Evolutionary conservation across 2,888 invertebrate genomes (phyloP), one percentile per base, ranked within the genome.

Genomic region (Oscheius sp.): DNA sequence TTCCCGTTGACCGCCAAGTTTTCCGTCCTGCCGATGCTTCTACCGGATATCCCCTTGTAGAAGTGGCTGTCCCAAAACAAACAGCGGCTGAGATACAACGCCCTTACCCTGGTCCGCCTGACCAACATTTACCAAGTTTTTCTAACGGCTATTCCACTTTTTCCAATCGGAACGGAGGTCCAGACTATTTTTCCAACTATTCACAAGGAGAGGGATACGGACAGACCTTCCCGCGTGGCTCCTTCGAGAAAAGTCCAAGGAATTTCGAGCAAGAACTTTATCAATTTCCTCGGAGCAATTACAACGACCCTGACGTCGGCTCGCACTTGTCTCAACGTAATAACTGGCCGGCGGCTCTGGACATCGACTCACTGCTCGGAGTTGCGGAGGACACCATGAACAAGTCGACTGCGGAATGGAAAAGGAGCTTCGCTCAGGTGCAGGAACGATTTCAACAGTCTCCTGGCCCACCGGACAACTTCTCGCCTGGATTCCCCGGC

Each of bases 361-460:
- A 74, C 50, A 57, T 55, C 51, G 68, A 66, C 60, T 66, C 74
- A 32, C 29, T 70, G 13, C 32, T 70, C 5, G 21, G 21, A 21
- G 57, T 13, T 29, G 59, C 13, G 7, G 84, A 82, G 75, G 84
- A 84, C 77, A 80, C 80, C 37, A 86, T 86, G 86, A 81, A 77
- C 70, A 80, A 81, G 2, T 80, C 85, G 21, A 86, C 86, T 11
- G 74, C 80, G 7, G 84, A 84, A 74, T 86, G 86, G 86, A 76
- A 78, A 62, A 81, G 80, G 33, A 79, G 81, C 5, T 86, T 86
- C 73, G 83, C 76, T 50, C 83, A 83, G 66, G 71, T 83, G 76
- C 79, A 83, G 63, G 79, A 81, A 68, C 73, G 79, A 13, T 83
- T 83, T 48, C 75, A 75, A 35, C 75, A 62, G 32, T 42, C 42